Evolutionary conservation across 2,888 invertebrate species (phyloP), one percentile per base, ranked within the genome.

Genomic region (Ecdyonurus torrentis): DNA sequence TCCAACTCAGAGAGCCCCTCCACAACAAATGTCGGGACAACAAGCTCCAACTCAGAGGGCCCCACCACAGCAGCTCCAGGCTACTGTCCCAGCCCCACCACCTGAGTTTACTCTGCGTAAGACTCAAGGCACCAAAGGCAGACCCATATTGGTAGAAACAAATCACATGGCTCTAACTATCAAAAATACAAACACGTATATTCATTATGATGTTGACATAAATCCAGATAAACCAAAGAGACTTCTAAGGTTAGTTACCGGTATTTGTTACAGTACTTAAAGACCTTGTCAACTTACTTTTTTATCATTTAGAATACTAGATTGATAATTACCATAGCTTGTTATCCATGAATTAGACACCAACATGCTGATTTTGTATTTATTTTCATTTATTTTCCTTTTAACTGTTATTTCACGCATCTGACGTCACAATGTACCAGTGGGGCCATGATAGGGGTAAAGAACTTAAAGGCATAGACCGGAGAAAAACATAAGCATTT

Each of bases 121-220:
- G 62, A 62, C 68, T 63, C 53, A 62, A 7, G 79, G 78, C 10
- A 75, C 69, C 0, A 1, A 5, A n/a, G 80, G 83, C 0, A 72
- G 74, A 2, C 67, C 61, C 2, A 74, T 82, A 0, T 70, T 61
- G 25, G 75, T 86, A 0, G 72, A 80, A 37, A 81, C 83, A 0
- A 90, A 90, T 70, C 86, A 88, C 72, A 73, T 89, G 61, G 73
- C 76, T 22, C 75, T 89, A 66, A 70, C 71, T 7, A 75, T 86
- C 61, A 63, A 68, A 1, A 74, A 77, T 64, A 76, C 80, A 58
- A 74, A 79, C 2, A 66, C 71, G 3, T 68, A 67, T 0, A 25
- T 79, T 70, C 95, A 97, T 70, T 97, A 97, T 73, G 96, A 97
- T 69, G 86, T 93, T 0, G 77, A 74, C 0, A 79, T 89, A 50